phyloP scores from a whole-genome alignment of 2,888 invertebrate species.

The Tricholauxania praeusta region DNA sequence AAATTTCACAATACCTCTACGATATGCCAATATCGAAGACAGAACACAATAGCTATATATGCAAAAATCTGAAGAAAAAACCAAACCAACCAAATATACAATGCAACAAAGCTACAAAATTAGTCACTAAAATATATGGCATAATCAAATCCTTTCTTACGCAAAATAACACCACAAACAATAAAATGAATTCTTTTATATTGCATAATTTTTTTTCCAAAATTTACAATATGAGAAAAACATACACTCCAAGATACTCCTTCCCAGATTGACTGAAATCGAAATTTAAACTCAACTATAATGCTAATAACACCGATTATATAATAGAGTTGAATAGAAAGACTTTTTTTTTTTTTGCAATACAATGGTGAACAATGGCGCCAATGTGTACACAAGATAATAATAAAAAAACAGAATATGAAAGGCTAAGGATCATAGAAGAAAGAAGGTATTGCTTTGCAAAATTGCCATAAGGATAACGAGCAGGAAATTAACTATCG shows the following conservation, averaged over 20 bases:
- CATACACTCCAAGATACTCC: constrained; percentile 55
- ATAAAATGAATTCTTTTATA: constrained; percentile 15
- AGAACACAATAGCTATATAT: constrained; percentile 41
- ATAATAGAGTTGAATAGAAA: constrained; percentile 15
- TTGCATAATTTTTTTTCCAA: constrained; percentile 32
- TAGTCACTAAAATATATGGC: constrained; percentile 19
- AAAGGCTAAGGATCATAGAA: not conserved
- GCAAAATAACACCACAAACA: constrained; percentile 34
- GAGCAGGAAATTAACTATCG: constrained; percentile 34
- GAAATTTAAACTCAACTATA: not conserved
- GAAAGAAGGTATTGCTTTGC: constrained; percentile 3
- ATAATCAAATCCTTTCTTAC: constrained; percentile 23
- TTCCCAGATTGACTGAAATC: constrained; percentile 27
- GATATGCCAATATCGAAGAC: not conserved
- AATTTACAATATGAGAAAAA: constrained; percentile 58
- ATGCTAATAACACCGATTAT: constrained; percentile 24
- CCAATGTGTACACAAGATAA: constrained; percentile 5
- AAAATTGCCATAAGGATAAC: constrained; percentile 15
- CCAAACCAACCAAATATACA: not conserved
- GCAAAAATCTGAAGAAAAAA: constrained; percentile 42
- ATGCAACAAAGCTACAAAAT: constrained; percentile 18
- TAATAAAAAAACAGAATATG: not conserved
- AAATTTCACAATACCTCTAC: constrained; percentile 58
- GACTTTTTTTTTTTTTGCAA: not conserved
- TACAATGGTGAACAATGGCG: constrained; percentile 15